Evolutionary conservation across 2,797 vertebrate genomes (phyloP), one percentile per base, ranked within the genome.

Genomic region (Netta rufina): DNA sequence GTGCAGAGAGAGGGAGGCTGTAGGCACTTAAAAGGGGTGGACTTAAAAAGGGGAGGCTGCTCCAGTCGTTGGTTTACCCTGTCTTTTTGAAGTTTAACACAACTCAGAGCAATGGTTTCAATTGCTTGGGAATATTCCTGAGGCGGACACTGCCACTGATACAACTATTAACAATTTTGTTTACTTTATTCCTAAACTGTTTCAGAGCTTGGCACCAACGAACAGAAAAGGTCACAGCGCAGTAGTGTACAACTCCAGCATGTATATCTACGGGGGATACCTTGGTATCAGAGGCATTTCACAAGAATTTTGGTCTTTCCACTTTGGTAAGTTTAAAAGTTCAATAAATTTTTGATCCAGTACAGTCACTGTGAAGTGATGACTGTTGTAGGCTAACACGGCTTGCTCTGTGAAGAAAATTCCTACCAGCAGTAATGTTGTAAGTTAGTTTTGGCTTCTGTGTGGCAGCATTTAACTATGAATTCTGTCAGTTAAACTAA

Each of bases 161-260:
- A 49, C 0, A 8, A 38, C 30, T 17, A 18, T 80, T 70, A 32
- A 51, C 18, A 17, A 13, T 14, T 11, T 58, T 78, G 27, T 85
- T 80, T 83, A 17, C 61, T 65, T 33, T 51, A 14, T 27, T 69
- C 28, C 58, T 86, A 17, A 91, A 79, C 39, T 51, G 16, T 70
- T 90, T 19, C n/a, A 98, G 98, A 96, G 76, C 67, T 89, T 49
- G 18, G 94, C 73, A 45, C 98, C 98, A 6, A 90, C 92, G n/a
- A 99, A 99, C 98, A 98, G 98, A 67, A 99, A 98, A 69, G 98
- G 98, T 2, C 98, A 99, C 96, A 99, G 98, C 30, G 98, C 98
- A 1, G 98, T 99, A 3, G 98, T 98, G 73, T 90, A 98, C 8
- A 95, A 87, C 62, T 97, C 98, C 6, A 96, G 94, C 84, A 99